These are phyloP conservation scores for Brachionus rubens DNA, from an alignment of 1,140 invertebrate species.

Conservation along the genomic window DNA sequence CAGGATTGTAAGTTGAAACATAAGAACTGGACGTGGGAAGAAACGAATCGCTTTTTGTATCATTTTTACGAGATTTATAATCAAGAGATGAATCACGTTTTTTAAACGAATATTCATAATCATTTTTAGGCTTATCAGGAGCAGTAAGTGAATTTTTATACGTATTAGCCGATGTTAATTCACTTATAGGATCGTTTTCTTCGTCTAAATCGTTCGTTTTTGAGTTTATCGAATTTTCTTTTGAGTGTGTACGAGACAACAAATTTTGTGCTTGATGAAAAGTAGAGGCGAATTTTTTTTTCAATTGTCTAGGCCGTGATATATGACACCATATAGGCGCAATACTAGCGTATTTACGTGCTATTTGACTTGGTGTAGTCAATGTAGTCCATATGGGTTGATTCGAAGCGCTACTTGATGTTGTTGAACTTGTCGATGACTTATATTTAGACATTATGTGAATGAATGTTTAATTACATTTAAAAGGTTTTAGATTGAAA, in stretches of 20 bases:
- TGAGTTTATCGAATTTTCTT: constrained; percentile 19
- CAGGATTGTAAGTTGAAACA: constrained; percentile 1
- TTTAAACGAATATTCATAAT: constrained; percentile 5
- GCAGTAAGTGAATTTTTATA: neutral
- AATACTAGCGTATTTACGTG: constrained; percentile 46
- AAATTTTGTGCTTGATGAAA: constrained; percentile 41
- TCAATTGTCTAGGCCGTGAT: constrained; percentile 43
- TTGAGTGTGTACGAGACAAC: neutral
- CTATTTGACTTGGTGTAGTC: constrained; percentile 43
- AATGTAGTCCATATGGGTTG: constrained; percentile 41
- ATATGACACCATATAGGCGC: constrained; percentile 47
- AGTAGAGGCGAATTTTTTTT: constrained; percentile 46
- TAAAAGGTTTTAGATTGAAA: neutral
- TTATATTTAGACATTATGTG: constrained; percentile 40
- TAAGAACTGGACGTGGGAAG: neutral
- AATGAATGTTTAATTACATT: neutral
- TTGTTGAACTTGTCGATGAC: neutral
- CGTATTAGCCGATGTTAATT: neutral
- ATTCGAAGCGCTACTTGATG: neutral
- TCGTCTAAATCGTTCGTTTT: neutral
- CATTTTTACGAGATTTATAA: constrained; percentile 3
- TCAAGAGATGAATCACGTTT: constrained; percentile 12
- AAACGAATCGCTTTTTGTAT: neutral
- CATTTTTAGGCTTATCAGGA: neutral
- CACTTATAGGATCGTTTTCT: neutral